Conservation (phyloP, 2,113 vertebrate species). For the Oncorhynchus mykiss region DNA sequence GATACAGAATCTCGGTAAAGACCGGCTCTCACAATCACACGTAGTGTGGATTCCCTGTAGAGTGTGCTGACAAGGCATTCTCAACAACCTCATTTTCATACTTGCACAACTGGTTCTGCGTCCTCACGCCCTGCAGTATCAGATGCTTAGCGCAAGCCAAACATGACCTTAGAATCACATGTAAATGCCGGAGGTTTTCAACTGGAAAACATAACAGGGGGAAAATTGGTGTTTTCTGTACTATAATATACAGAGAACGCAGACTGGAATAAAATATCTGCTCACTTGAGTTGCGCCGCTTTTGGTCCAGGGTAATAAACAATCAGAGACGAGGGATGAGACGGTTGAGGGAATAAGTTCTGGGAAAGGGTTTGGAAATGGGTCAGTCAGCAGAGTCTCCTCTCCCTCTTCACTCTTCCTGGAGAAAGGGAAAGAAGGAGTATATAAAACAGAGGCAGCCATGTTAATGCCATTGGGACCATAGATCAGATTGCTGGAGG, state of each 20-base stretch:
- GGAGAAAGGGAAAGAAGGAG: constrained; percentile 11
- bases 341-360: constrained; percentile 81
- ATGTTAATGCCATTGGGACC: constrained; percentile 26
- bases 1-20: not conserved
- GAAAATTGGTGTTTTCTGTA: not conserved
- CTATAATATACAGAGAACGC: constrained; percentile 5
- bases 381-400: constrained; percentile 71
- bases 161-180: constrained; percentile 21
- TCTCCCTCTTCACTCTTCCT: constrained; percentile 74
- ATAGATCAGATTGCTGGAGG: constrained; percentile 19
- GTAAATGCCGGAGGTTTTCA: not conserved
- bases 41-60: constrained; percentile 6
- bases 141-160: constrained; percentile 33
- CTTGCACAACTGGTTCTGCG: constrained; percentile 51
- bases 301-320: constrained; percentile 87
- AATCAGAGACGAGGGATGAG: constrained; percentile 79
- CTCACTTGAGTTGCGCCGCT: constrained; percentile 88
- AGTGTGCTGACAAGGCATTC: constrained; percentile 46
- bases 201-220: constrained; percentile 13
- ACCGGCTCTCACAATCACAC: not conserved
- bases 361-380: constrained; percentile 85
- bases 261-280: constrained; percentile 4
- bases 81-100: constrained; percentile 47
- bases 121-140: constrained; percentile 27
- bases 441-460: constrained; percentile 15